A percentile compares a stretch with the other conserved stretches of the same genome.
Evolutionary conservation across 2,888 invertebrate species (phyloP).

Genomic region (Margaritifera margaritifera): DNA sequence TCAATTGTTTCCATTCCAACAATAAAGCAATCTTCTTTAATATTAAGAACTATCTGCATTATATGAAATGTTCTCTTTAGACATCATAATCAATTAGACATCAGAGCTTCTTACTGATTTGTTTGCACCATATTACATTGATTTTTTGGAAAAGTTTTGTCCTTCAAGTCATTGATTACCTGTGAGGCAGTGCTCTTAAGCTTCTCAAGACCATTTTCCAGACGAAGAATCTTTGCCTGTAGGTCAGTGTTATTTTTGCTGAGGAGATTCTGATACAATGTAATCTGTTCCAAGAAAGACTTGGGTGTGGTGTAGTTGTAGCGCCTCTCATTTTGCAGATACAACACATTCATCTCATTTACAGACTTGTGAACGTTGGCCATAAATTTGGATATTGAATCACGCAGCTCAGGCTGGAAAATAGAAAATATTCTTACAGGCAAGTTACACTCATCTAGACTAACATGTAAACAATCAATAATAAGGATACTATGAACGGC

Average conservation of each 20-base stretch:
- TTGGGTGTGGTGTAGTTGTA: constrained; percentile 99
- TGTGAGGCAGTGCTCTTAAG: constrained; percentile 90
- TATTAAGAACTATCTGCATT: too few species aligned
- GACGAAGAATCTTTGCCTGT: constrained; percentile 85
- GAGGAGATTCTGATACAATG: constrained; percentile 89
- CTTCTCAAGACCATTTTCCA: constrained; percentile 96
- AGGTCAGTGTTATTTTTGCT: constrained; percentile 88
- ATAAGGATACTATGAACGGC: too few species aligned
- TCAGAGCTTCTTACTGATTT: too few species aligned
- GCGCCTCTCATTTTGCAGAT: constrained; percentile 90
- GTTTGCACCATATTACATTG: too few species aligned
- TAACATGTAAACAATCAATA: too few species aligned
- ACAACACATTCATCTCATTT: constrained; percentile 89
- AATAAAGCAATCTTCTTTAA: too few species aligned
- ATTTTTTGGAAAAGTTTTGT: too few species aligned
- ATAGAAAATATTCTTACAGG: not conserved
- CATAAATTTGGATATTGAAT: constrained; percentile 94
- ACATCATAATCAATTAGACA: too few species aligned
- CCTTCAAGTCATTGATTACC: constrained; percentile 70
- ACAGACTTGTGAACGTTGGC: constrained; percentile 95
- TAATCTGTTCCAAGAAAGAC: constrained; percentile 95
- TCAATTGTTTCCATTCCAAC: too few species aligned
- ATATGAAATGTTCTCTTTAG: too few species aligned
- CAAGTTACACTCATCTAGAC: too few species aligned
- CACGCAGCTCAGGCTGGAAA: constrained; percentile 80